Evolutionary conservation across 23 tunicate species (phyloP).

Genomic region (Botrylloides violaceus): DNA sequence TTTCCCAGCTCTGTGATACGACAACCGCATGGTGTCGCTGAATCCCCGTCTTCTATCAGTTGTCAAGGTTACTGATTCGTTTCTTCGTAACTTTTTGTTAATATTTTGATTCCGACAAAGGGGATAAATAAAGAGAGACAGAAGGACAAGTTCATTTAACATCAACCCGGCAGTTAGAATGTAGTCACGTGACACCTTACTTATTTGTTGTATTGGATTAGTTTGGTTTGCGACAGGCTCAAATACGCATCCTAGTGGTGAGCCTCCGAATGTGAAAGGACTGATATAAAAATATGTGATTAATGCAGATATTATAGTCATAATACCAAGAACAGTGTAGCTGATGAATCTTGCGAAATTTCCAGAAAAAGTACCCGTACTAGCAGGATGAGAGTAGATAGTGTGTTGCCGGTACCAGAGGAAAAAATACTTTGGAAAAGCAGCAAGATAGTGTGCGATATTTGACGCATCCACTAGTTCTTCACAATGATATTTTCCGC

Average conservation of each 20-base stretch:
- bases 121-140: background rate
- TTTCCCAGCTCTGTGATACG: too few relatives aligned
- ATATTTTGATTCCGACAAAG: background rate
- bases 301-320: background rate
- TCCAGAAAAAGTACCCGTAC: background rate
- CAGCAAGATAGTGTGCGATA: background rate
- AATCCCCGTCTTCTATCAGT: background rate
- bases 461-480: background rate
- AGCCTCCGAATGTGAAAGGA: background rate
- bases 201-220: background rate
- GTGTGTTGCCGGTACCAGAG: background rate
- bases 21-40: too few relatives aligned
- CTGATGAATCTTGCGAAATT: background rate
- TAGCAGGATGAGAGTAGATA: background rate
- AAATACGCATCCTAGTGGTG: background rate
- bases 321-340: background rate
- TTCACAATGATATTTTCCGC: background rate
- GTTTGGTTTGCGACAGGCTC: background rate
- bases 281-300: background rate
- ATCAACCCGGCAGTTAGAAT: background rate
- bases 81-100: background rate
- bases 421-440: background rate
- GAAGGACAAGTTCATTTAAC: background rate
- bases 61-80: background rate
- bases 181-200: background rate